A percentile compares a stretch with the other conserved stretches of the same genome.
These are phyloP conservation scores for Lasioglossum oenotherae DNA, from an alignment of 2,888 invertebrate species.

Conservation along the genomic window DNA sequence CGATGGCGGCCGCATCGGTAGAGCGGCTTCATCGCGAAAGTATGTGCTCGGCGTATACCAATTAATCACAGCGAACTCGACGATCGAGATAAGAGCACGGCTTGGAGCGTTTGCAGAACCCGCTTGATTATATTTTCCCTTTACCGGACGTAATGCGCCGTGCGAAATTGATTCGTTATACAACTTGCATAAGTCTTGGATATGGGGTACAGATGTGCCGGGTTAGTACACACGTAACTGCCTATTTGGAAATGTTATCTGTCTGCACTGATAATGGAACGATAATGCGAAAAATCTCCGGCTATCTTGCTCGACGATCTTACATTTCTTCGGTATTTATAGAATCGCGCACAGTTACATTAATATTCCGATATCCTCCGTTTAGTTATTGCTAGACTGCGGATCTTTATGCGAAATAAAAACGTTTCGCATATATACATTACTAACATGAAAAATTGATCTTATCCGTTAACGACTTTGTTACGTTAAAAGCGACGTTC, in stretches of 20 bases:
- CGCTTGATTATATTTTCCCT: slow-evolving; percentile 25
- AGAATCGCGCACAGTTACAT: background rate
- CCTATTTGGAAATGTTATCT: slow-evolving; percentile 54
- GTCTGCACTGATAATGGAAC: slow-evolving; percentile 49
- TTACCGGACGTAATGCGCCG: background rate
- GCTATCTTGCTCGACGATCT: background rate
- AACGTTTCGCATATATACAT: too few relatives aligned
- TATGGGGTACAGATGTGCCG: slow-evolving; percentile 40
- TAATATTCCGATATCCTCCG: background rate
- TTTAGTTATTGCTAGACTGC: too few relatives aligned
- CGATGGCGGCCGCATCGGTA: background rate
- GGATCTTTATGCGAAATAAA: too few relatives aligned
- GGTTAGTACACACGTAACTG: slow-evolving; percentile 17
- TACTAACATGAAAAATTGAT: too few relatives aligned
- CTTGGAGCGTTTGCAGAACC: slow-evolving; percentile 26
- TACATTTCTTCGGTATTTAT: background rate
- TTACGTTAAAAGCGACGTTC: too few relatives aligned
- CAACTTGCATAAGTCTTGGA: slow-evolving; percentile 38
- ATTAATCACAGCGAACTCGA: slow-evolving; percentile 15
- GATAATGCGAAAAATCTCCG: slow-evolving; percentile 45
- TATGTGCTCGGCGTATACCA: slow-evolving; percentile 11
- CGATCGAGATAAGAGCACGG: slow-evolving; percentile 21
- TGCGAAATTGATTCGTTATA: slow-evolving; percentile 34
- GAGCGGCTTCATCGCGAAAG: slow-evolving; percentile 15
- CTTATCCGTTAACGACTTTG: too few relatives aligned